Base-by-base conservation (phyloP, 1,140 invertebrate species). In the Asobara japonica region DNA sequence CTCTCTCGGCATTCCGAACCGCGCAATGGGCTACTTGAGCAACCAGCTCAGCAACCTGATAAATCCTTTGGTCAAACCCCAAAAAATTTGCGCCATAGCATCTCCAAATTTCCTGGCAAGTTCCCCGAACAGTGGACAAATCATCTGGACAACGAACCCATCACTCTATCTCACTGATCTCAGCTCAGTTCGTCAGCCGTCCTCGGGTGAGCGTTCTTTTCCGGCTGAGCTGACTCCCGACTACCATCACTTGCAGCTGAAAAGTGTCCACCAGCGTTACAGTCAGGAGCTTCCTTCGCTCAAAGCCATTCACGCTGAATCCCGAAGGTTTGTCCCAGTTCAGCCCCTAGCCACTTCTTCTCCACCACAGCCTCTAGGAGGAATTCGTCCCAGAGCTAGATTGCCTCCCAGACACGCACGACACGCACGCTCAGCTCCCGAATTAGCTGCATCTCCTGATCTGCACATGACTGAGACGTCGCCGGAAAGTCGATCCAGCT, bases 401-500 rank as follows among this genome's bases (percentile, higher is more conserved):
- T 84, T 91, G 69, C 89, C 90, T 31, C 91, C 91, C 0, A 82
- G 90, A 10, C 91, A 93, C 77, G 90, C 91, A 1, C 83, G 91
- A 5, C 90, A 93, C 74, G 89, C 91, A 0, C 83, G 91, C 5
- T 90, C 90, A 30, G 93, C 92, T 20, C 91, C 90, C 3, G 92
- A 92, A 82, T 85, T 92, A 16, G 85, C 80, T 20, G 88, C 89
- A 7, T 91, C 90, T 3, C 90, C 90, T 1, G 87, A 88, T 71
- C 70, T 90, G 11, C 64, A 72, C 51, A 20, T 71, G 16, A 62
- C 25, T 10, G 94, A 96, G 80, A 92, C 93, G 0, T 95, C 94
- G 1, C 94, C 94, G 0, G 95, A 97, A 84, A 95, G 93, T 77
- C 89, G 93, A n/a, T 94, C 94, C 20, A 95, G 94, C 80, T 93